Evolutionary conservation across 2,113 vertebrate genomes (phyloP), one percentile per base, ranked within the genome.

Genomic region (Perognathus longimembris): DNA sequence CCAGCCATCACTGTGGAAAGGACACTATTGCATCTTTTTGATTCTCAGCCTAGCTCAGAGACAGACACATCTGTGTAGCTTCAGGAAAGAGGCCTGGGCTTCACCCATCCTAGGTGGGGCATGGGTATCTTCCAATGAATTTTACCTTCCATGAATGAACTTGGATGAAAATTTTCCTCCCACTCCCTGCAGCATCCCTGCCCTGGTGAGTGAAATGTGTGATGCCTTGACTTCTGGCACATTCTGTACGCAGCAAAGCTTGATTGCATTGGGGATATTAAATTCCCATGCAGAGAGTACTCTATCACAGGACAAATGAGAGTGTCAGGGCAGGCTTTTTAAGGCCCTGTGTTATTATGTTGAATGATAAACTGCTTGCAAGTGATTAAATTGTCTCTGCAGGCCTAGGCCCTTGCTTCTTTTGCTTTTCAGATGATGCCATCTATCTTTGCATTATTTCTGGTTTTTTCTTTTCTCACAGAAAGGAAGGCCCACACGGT

Each of bases 341-440:
- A 95, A 90, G 95, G 85, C 45, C 71, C 82, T 64, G 66, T 77
- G 79, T 93, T 96, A 85, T 95, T 96, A 95, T 85, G 90, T 70
- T 89, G 91, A 93, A 88, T 94, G 97, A 96, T 70, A 95, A 93
- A 94, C 81, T 95, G 22, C 90, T 95, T 91, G 57, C 1, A 79
- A 91, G 82, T 93, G 92, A 94, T 93, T 95, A 45, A 69, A 89
- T 36, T 90, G 45, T 73, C 92, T 92, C 95, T 67, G 12, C 7
- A 69, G 89, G 61, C 81, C 1, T 24, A 76, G 54, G 63, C 45
- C 32, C 78, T 83, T 7, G 6, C 71, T 90, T 94, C 36, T 81
- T 76, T 88, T 70, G 24, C 79, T 95, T 92, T 90, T 66, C 90
- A 92, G 85, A 85, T 92, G 75, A 78, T 86, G 32, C 45, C 66